These are phyloP conservation scores for Vanessa atalanta DNA, from an alignment of 1,140 invertebrate genomes.

Conservation along the genomic window DNA sequence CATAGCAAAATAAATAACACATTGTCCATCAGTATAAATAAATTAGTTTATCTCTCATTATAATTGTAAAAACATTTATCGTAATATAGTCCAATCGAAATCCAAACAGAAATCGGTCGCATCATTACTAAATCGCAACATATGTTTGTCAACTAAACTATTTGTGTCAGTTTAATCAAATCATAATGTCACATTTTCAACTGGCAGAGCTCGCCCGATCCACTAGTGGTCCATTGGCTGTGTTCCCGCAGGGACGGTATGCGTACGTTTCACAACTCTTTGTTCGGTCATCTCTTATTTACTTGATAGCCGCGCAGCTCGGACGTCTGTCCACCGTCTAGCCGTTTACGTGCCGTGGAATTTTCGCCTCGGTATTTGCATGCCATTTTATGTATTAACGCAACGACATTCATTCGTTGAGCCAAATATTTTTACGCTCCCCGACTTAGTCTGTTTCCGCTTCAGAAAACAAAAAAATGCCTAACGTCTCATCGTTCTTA, in stretches of 20 bases:
- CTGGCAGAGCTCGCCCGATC: constrained; percentile 43
- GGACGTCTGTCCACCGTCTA: constrained; percentile 73
- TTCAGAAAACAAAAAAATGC: constrained; percentile 3
- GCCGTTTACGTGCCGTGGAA: constrained; percentile 66
- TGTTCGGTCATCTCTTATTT: constrained; percentile 67
- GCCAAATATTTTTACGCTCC: constrained; percentile 69
- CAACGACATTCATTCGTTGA: constrained; percentile 57
- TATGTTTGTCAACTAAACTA: constrained; percentile 37
- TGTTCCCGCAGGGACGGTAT: constrained; percentile 61
- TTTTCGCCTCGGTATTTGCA: constrained; percentile 69
- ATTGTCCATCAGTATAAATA: not conserved
- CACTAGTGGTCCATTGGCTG: constrained; percentile 57
- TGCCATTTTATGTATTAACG: constrained; percentile 56
- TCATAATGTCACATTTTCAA: constrained; percentile 46
- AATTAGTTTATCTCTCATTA: not conserved
- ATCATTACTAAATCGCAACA: constrained; percentile 27
- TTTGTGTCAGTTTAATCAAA: constrained; percentile 44
- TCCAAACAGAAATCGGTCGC: not conserved
- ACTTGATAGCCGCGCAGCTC: constrained; percentile 44
- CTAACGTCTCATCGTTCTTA: constrained; percentile 1
- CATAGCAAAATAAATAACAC: not conserved
- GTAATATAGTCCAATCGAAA: not conserved
- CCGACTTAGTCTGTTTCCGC: constrained; percentile 55
- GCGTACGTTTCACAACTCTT: constrained; percentile 64
- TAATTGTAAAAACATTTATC: not conserved